Evolutionary conservation across 2,888 invertebrate species (phyloP).

Genomic region (Actias luna): DNA sequence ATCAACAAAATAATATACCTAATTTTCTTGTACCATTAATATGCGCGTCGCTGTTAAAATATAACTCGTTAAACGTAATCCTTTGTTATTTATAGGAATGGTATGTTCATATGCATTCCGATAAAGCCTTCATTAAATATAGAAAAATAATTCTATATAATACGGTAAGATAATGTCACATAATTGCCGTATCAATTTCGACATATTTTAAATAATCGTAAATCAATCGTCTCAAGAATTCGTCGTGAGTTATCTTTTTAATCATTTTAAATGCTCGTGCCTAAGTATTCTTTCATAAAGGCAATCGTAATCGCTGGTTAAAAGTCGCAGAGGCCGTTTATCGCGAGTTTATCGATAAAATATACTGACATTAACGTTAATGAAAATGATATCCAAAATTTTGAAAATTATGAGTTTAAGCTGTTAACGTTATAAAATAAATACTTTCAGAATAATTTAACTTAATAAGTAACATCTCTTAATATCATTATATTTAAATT

Average conservation of each 20-base stretch:
- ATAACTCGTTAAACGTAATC: not conserved
- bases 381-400: constrained; percentile 35
- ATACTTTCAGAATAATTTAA: not conserved
- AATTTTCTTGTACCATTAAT: not conserved
- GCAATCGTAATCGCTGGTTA: constrained; percentile 42
- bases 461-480: not conserved
- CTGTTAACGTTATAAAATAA: constrained; percentile 31
- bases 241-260: constrained; percentile 24
- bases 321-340: constrained; percentile 47
- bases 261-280: constrained; percentile 18
- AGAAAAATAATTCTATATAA: constrained; percentile 2
- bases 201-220: constrained; percentile 41
- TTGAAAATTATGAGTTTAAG: constrained; percentile 25
- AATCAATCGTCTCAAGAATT: constrained; percentile 56
- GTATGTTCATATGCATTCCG: not conserved
- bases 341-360: constrained; percentile 48
- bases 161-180: constrained; percentile 34
- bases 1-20: not conserved
- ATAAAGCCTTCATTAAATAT: constrained; percentile 1
- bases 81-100: not conserved
- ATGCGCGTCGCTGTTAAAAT: not conserved
- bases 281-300: constrained; percentile 41
- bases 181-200: constrained; percentile 46
- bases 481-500: not conserved
- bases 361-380: constrained; percentile 43